phyloP scores from a whole-genome alignment of 2,797 vertebrate species.

The Chiloscyllium punctatum region DNA sequence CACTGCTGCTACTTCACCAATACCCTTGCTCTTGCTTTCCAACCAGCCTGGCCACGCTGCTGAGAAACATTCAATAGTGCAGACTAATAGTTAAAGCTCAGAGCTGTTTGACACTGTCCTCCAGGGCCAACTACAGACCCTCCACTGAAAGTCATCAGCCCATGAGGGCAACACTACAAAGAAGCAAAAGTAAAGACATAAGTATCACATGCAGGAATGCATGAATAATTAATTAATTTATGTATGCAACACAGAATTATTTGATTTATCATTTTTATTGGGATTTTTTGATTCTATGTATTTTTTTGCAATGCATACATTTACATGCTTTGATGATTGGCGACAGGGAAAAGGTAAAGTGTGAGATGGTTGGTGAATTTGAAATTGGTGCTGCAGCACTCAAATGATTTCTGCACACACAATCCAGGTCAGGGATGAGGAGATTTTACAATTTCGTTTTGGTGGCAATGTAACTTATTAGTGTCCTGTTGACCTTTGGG shows the following conservation, averaged over 20 bases:
- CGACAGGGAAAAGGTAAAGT: neutral
- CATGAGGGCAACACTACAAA: neutral
- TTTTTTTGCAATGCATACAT: neutral
- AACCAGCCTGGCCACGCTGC: neutral
- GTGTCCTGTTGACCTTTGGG: neutral
- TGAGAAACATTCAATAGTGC: neutral
- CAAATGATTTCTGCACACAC: neutral
- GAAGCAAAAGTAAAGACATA: neutral
- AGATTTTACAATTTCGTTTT: neutral
- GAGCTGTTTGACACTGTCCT: neutral
- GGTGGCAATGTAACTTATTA: neutral
- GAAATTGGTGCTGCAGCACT: neutral
- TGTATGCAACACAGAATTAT: neutral
- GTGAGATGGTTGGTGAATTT: neutral
- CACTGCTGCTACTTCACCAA: neutral
- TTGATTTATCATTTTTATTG: neutral
- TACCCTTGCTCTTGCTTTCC: neutral
- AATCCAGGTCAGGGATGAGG: neutral
- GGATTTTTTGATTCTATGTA: neutral
- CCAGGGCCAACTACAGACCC: neutral
- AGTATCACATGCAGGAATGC: neutral
- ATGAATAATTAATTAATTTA: neutral
- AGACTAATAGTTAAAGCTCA: too few species aligned
- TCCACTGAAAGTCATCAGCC: neutral
- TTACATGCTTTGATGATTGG: accelerated